Conservation (phyloP, 2,888 invertebrate genomes). For the Rutpela maculata region DNA sequence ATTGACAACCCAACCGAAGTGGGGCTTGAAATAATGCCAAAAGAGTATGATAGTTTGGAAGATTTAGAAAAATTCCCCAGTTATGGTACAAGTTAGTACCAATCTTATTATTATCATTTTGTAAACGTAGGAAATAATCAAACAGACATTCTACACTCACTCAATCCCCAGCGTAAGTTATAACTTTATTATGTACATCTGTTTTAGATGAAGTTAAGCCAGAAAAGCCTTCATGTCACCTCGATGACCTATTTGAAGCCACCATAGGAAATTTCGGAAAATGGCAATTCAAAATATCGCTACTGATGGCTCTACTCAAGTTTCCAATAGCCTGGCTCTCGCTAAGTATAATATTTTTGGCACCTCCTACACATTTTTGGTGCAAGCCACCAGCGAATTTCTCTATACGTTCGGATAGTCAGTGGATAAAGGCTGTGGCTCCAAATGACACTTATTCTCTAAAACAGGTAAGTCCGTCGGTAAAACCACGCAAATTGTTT, state of each 20-base stretch:
- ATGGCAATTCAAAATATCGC: slow-evolving; percentile 77
- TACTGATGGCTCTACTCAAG: slow-evolving; percentile 77
- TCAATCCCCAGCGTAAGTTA: background rate
- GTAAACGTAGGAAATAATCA: background rate
- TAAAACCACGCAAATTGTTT: too few relatives aligned
- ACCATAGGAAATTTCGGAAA: slow-evolving; percentile 78
- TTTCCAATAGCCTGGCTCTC: slow-evolving; percentile 80
- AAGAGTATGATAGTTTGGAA: slow-evolving; percentile 13
- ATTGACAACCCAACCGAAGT: slow-evolving; percentile 11
- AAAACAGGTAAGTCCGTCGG: slow-evolving; percentile 57
- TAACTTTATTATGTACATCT: background rate
- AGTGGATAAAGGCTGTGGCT: slow-evolving; percentile 73
- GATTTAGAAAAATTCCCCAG: slow-evolving; percentile 11
- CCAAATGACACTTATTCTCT: slow-evolving; percentile 48
- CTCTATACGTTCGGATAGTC: slow-evolving; percentile 64
- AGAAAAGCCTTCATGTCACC: background rate
- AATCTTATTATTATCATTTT: background rate
- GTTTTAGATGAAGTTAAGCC: slow-evolving; percentile 35
- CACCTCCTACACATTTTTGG: slow-evolving; percentile 79
- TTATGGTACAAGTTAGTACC: slow-evolving; percentile 27
- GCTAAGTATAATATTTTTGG: slow-evolving; percentile 79
- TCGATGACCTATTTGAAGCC: slow-evolving; percentile 55
- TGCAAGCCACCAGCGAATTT: slow-evolving; percentile 71
- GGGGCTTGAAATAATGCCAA: slow-evolving; percentile 7
- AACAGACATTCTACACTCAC: background rate